Evolutionary conservation across 2,113 vertebrate genomes (phyloP).

Genomic region (Heterotis niloticus): DNA sequence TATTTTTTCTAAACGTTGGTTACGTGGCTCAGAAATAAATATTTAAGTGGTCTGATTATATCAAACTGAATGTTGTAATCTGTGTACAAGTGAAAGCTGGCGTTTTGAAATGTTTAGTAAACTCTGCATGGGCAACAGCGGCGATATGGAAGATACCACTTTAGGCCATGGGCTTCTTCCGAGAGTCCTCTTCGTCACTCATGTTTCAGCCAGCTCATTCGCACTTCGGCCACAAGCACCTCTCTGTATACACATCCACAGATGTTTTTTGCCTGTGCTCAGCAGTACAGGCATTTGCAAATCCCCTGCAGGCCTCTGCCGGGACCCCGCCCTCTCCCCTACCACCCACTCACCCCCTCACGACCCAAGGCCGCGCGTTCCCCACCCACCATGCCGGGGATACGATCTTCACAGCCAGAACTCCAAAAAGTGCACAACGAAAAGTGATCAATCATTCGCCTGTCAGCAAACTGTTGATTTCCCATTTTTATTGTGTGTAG

Average conservation of each 20-base stretch:
- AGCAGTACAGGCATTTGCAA: not conserved
- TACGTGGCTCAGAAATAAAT: not conserved
- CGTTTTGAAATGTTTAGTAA: conserved; percentile 3
- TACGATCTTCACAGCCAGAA: conserved; percentile 1
- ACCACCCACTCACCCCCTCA: not conserved
- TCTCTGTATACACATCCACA: not conserved
- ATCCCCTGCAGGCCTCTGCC: not conserved
- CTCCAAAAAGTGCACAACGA: conserved; percentile 10
- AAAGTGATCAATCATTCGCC: conserved; percentile 16
- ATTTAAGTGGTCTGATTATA: not conserved
- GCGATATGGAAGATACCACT: not conserved
- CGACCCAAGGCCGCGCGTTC: not conserved
- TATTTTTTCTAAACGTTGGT: not conserved
- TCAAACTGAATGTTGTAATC: not conserved
- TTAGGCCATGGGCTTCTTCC: not conserved
- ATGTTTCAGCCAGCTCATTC: conserved; percentile 6
- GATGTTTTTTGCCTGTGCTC: conserved; percentile 6
- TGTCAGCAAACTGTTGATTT: conserved; percentile 6
- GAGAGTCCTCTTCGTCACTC: not conserved
- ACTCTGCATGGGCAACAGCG: not conserved
- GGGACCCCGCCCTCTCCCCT: not conserved
- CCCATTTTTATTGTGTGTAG: conserved; percentile 12
- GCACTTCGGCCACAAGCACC: not conserved
- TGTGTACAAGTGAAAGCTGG: not conserved
- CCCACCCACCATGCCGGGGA: not conserved